Evolutionary conservation across 2,888 invertebrate genomes (phyloP).

Genomic region (Agrotis ipsilon): DNA sequence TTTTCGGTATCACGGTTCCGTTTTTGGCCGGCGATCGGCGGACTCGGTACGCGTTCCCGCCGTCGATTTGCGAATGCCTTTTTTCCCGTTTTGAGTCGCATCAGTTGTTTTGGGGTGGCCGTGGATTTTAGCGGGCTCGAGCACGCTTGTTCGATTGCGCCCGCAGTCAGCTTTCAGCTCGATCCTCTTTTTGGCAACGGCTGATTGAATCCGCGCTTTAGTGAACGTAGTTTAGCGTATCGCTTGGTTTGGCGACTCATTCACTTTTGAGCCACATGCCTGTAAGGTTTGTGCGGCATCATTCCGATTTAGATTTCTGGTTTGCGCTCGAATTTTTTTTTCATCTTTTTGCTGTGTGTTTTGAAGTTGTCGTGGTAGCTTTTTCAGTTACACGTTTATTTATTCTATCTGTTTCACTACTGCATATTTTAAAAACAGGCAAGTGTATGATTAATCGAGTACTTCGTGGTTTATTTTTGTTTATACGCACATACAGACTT

Average conservation of each 20-base stretch:
- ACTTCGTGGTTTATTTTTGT: background rate
- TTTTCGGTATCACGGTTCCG: constrained; percentile 91
- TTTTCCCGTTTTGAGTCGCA: constrained; percentile 83
- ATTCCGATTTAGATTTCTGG: constrained; percentile 74
- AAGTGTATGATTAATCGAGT: background rate
- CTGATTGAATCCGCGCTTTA: constrained; percentile 90
- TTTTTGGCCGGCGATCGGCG: constrained; percentile 89
- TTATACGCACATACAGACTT: background rate
- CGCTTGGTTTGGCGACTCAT: constrained; percentile 84
- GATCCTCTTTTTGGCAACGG: constrained; percentile 80
- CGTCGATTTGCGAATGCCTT: constrained; percentile 89
- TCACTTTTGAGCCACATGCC: constrained; percentile 79
- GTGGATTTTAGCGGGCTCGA: constrained; percentile 85
- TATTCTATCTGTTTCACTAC: constrained; percentile 8
- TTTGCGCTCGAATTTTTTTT: constrained; percentile 51
- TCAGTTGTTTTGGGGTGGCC: constrained; percentile 89
- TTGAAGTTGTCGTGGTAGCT: constrained; percentile 11
- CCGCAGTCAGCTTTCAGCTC: constrained; percentile 81
- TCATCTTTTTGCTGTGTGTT: constrained; percentile 29
- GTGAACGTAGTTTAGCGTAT: constrained; percentile 88
- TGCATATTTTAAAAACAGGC: background rate
- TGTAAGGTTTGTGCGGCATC: constrained; percentile 71
- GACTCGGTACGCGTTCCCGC: constrained; percentile 84
- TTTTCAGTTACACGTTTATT: constrained; percentile 23
- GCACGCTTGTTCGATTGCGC: constrained; percentile 87